Conservation (phyloP, 2,888 invertebrate species). For the Copidosoma aretas region DNA sequence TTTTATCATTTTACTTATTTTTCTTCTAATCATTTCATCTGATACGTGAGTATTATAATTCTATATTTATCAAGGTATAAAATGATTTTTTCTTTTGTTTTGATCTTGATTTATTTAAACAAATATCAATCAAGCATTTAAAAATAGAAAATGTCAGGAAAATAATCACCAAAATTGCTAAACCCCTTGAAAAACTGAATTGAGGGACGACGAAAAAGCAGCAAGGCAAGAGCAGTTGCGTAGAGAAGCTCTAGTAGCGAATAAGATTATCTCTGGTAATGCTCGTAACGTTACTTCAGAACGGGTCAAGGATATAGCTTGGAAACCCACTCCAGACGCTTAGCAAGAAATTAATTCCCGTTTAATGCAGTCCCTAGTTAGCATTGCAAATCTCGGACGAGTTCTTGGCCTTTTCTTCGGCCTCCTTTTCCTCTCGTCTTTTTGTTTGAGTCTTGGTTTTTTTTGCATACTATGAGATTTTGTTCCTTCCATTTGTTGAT, state of each 20-base stretch:
- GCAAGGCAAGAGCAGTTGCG: background rate
- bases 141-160: too few relatives aligned
- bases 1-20: too few relatives aligned
- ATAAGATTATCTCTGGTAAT: slow-evolving; percentile 53
- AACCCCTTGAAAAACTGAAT: too few relatives aligned
- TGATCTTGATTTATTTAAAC: too few relatives aligned
- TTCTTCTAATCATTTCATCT: too few relatives aligned
- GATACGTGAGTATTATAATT: too few relatives aligned
- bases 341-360: slow-evolving; percentile 60
- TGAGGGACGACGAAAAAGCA: background rate
- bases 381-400: slow-evolving; percentile 58
- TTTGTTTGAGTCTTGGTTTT: background rate
- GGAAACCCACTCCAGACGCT: slow-evolving; percentile 53
- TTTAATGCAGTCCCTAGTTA: slow-evolving; percentile 60
- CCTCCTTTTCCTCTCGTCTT: background rate
- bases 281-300: slow-evolving; percentile 47
- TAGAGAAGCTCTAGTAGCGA: slow-evolving; percentile 20
- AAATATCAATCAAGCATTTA: too few relatives aligned
- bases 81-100: too few relatives aligned
- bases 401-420: slow-evolving; percentile 26
- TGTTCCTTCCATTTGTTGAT: too few relatives aligned
- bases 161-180: too few relatives aligned
- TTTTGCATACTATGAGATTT: background rate
- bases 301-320: slow-evolving; percentile 26
- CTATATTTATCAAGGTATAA: too few relatives aligned